These are phyloP conservation scores for Heloderma charlesbogerti DNA, from an alignment of 2,113 vertebrate species.

Conservation along the genomic window DNA sequence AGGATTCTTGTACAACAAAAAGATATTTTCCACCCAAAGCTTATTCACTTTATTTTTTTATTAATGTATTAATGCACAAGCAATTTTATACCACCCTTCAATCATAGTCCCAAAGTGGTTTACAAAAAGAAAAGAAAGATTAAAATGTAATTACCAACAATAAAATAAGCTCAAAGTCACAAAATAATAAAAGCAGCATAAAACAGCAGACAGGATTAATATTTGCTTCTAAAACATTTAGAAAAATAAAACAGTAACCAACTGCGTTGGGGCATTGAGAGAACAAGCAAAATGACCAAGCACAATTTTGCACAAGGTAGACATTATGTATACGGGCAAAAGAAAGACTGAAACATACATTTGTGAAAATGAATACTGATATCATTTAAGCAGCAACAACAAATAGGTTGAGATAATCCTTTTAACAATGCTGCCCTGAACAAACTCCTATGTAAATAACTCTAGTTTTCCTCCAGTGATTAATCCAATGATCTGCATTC, in stretches of 20 bases:
- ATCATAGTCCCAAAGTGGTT: background rate
- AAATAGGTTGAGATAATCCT: background rate
- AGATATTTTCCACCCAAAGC: accelerated
- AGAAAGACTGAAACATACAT: accelerated
- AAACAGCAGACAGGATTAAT: background rate
- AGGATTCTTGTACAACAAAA: background rate
- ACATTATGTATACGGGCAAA: background rate
- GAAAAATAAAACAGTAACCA: no score
- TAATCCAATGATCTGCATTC: background rate
- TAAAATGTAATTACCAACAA: background rate
- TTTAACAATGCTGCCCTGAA: background rate
- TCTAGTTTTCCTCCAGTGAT: background rate
- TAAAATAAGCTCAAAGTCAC: background rate
- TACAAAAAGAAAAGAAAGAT: background rate
- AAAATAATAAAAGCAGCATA: background rate
- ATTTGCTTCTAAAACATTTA: background rate
- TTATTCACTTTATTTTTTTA: background rate
- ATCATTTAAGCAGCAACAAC: background rate
- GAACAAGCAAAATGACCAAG: background rate
- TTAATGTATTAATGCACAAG: background rate
- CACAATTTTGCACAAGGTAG: background rate
- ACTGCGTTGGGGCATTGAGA: background rate
- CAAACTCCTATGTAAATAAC: background rate
- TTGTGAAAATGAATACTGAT: background rate
- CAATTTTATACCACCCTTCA: background rate